These are phyloP conservation scores for Erebia epiphron DNA, from an alignment of 2,888 invertebrate species.

Conservation along the genomic window DNA sequence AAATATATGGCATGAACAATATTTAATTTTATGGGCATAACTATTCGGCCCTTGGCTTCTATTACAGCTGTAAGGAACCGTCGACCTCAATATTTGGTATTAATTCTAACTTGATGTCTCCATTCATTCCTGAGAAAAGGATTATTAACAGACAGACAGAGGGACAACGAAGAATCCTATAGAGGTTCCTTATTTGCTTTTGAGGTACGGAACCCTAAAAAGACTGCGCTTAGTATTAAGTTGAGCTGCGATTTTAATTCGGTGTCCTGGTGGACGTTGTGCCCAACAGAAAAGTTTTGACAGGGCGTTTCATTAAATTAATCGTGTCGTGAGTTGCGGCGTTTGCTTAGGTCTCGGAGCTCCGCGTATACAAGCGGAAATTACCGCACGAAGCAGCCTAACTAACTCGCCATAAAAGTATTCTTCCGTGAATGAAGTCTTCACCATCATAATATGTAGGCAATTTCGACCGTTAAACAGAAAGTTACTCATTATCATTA, in stretches of 20 bases:
- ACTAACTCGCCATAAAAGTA: slow-evolving; percentile 59
- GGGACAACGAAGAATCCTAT: no score
- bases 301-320: slow-evolving; percentile 55
- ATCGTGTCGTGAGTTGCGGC: slow-evolving; percentile 59
- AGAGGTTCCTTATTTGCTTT: no score
- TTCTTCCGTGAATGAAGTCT: slow-evolving; percentile 41
- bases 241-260: background rate
- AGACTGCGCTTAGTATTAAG: no score
- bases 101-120: no score
- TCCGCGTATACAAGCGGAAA: slow-evolving; percentile 75
- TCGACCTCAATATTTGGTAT: no score
- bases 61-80: no score
- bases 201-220: no score
- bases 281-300: slow-evolving; percentile 5
- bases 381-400: slow-evolving; percentile 72
- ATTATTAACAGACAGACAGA: no score
- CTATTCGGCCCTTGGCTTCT: no score
- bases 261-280: background rate
- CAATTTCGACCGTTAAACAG: background rate
- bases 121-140: no score
- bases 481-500: background rate
- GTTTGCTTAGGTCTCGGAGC: slow-evolving; percentile 66
- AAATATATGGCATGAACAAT: no score
- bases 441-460: background rate
- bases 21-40: no score